Evolutionary conservation across 2,797 vertebrate genomes (phyloP).

Genomic region (Mormyrus hasselquistii): DNA sequence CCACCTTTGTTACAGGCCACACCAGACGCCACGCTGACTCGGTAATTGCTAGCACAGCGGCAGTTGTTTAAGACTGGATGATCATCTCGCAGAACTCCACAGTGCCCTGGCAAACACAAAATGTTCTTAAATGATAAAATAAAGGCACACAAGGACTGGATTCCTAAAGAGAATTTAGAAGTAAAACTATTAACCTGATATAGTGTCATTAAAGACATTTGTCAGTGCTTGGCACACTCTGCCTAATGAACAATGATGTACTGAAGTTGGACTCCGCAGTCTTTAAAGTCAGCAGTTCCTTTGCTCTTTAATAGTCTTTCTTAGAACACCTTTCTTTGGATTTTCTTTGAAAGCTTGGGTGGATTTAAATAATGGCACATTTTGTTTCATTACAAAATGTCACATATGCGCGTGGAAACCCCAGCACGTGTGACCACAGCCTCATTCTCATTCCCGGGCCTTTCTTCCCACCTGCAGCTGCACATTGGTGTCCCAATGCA

Average conservation of each 20-base stretch:
- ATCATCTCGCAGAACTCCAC: not conserved
- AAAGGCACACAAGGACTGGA: not conserved
- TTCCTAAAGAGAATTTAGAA: conserved; percentile 6
- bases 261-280: not conserved
- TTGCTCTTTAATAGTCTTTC: conserved; percentile 4
- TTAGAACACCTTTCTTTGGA: not conserved
- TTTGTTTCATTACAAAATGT: not conserved
- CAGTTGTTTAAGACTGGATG: conserved; percentile 10
- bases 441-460: not conserved
- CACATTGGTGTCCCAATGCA: not conserved
- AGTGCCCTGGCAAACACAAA: conserved; percentile 10
- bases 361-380: not conserved
- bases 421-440: not conserved
- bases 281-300: conserved; percentile 8
- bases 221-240: conserved; percentile 17
- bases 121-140: conserved; percentile 24
- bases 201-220: conserved; percentile 26
- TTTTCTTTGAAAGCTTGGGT: not conserved
- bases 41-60: conserved; percentile 18
- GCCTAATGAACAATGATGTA: conserved; percentile 17
- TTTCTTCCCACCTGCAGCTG: not conserved
- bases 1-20: not conserved
- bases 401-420: not conserved
- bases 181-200: conserved; percentile 23
- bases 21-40: not conserved